Evolutionary conservation across 2,888 invertebrate species (phyloP).

Genomic region (Acanthococcus lagerstroemiae): DNA sequence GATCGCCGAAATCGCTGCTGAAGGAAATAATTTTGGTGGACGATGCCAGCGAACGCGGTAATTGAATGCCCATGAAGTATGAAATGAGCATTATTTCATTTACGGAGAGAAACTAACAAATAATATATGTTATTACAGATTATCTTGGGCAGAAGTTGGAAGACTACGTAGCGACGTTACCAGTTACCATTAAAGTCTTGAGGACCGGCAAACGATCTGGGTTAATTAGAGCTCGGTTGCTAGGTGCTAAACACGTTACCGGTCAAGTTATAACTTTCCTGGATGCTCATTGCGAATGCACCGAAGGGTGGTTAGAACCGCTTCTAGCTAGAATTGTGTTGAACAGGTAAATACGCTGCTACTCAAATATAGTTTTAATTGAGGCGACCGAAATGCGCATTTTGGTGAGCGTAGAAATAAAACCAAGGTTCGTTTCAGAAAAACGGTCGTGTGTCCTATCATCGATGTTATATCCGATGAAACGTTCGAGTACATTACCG

Average conservation of each 20-base stretch:
- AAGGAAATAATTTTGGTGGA: constrained; percentile 95
- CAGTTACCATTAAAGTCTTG: constrained; percentile 75
- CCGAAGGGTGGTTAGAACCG: constrained; percentile 98
- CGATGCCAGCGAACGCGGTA: constrained; percentile 82
- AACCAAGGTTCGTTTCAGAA: constrained; percentile 46
- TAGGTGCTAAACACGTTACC: constrained; percentile 85
- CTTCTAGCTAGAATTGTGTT: constrained; percentile 81
- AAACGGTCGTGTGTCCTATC: constrained; percentile 92
- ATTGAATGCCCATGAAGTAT: neutral
- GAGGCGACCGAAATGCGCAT: neutral
- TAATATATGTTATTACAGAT: constrained; percentile 47
- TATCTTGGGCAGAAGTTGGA: constrained; percentile 82
- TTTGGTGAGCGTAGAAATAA: no score
- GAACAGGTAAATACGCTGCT: constrained; percentile 50
- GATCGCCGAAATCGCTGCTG: constrained; percentile 77
- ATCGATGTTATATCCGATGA: constrained; percentile 99
- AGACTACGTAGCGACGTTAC: constrained; percentile 73
- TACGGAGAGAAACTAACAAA: neutral
- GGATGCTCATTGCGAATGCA: constrained; percentile 97
- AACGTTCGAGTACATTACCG: constrained; percentile 96
- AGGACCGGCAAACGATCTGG: constrained; percentile 90
- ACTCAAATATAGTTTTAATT: neutral
- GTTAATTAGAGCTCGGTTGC: constrained; percentile 83
- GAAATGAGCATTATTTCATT: neutral
- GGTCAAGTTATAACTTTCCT: constrained; percentile 92